Conservation (phyloP, 2,888 invertebrate species). For the Aquatica leii region DNA sequence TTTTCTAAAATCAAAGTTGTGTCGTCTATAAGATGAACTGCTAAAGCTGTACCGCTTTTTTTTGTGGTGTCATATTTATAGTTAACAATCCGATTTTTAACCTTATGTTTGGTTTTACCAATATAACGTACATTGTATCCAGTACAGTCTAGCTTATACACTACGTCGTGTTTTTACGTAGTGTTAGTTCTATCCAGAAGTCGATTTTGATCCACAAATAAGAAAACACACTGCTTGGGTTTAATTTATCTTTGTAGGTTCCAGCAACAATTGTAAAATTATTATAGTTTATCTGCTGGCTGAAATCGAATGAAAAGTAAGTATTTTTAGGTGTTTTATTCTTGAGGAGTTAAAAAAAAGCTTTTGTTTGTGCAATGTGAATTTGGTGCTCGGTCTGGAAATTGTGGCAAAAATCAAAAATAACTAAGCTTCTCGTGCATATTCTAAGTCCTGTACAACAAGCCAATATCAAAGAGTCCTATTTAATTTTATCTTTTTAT, state of each 20-base stretch:
- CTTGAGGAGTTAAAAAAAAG: neutral
- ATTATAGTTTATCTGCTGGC: too few relatives aligned
- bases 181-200: constrained; percentile 16
- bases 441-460: constrained; percentile 5
- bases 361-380: neutral
- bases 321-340: too few relatives aligned
- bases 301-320: constrained; percentile 26
- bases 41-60: too few relatives aligned
- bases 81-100: too few relatives aligned
- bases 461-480: constrained; percentile 11
- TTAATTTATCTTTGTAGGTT: constrained; percentile 14
- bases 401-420: constrained; percentile 6
- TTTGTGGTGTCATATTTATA: too few relatives aligned
- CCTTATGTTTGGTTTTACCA: too few relatives aligned
- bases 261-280: constrained; percentile 20
- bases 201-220: neutral
- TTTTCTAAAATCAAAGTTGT: too few relatives aligned
- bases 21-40: too few relatives aligned
- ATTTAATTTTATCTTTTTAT: constrained; percentile 12
- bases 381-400: neutral
- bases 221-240: too few relatives aligned
- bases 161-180: too few relatives aligned
- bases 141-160: too few relatives aligned
- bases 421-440: constrained; percentile 19
- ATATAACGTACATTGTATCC: too few relatives aligned